Percentiles rank a stretch among this genome's conserved stretches.
Conservation (phyloP, 2,113 vertebrate genomes). For the Lanius ludovicianus region DNA sequence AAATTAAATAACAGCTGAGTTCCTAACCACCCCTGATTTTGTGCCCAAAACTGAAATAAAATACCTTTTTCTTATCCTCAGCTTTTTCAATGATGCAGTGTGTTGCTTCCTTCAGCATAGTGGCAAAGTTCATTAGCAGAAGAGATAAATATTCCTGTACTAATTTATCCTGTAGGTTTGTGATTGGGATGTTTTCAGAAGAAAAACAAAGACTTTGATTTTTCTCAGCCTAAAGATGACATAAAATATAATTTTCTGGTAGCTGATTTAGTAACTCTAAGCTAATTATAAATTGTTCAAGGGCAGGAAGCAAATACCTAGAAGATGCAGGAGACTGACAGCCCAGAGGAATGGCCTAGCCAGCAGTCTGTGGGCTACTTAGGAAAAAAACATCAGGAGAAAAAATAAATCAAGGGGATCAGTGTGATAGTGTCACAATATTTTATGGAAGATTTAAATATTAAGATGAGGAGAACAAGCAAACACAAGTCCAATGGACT, state of each 20-base stretch:
- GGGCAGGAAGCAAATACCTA: background rate
- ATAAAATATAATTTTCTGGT: background rate
- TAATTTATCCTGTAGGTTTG: background rate
- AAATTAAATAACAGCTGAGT: background rate
- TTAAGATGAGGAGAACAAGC: background rate
- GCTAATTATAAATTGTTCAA: background rate
- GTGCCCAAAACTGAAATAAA: background rate
- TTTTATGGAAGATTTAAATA: background rate
- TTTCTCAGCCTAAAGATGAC: background rate
- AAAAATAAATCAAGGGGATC: background rate
- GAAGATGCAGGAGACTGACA: background rate
- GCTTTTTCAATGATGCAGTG: background rate
- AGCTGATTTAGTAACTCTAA: background rate
- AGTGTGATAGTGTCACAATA: background rate
- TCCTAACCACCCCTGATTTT: background rate
- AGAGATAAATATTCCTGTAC: background rate
- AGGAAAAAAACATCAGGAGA: background rate
- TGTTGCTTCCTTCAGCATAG: background rate
- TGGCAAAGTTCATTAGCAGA: background rate
- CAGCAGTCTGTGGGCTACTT: background rate
- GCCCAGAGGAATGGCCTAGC: background rate
- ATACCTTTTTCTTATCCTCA: background rate
- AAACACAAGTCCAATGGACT: background rate
- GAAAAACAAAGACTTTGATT: background rate
- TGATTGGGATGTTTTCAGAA: background rate